Percentiles rank a stretch among this genome's conserved stretches.
Conservation (phyloP, 2,113 vertebrate genomes). For the Conger conger region DNA sequence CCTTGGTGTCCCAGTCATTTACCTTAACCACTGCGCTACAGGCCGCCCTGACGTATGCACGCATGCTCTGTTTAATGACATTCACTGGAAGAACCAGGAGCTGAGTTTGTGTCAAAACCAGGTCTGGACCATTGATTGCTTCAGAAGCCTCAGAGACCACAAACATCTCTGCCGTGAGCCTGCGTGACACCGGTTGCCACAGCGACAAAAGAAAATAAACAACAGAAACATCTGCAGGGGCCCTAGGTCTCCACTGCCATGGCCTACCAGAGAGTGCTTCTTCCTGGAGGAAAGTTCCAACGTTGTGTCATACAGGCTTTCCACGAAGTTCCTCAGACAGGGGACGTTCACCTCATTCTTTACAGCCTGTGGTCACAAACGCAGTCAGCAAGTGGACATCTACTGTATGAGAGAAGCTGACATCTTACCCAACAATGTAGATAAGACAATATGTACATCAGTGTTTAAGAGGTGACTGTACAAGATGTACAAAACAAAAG, state of each 20-base stretch:
- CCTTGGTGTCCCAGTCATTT: no score
- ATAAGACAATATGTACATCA: background rate
- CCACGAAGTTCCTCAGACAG: conserved; percentile 95
- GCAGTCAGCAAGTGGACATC: background rate
- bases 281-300: conserved; percentile 95
- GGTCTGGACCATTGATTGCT: conserved; percentile 38
- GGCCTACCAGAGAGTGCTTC: conserved; percentile 94
- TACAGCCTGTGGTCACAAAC: conserved; percentile 74
- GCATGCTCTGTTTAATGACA: no score
- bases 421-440: background rate
- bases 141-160: conserved; percentile 40
- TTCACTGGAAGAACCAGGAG: background rate
- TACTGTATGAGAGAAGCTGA: background rate
- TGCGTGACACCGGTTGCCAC: conserved; percentile 27
- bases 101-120: conserved; percentile 4
- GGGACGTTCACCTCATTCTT: conserved; percentile 99
- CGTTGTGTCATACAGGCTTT: conserved; percentile 93
- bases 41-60: no score
- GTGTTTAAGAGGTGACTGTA: background rate
- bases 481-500: no score
- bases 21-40: no score
- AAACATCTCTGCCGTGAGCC: conserved; percentile 33
- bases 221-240: conserved; percentile 31
- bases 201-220: conserved; percentile 7
- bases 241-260: background rate